phyloP scores from a whole-genome alignment of 2,888 invertebrate genomes.

The Orthosia gothica region DNA sequence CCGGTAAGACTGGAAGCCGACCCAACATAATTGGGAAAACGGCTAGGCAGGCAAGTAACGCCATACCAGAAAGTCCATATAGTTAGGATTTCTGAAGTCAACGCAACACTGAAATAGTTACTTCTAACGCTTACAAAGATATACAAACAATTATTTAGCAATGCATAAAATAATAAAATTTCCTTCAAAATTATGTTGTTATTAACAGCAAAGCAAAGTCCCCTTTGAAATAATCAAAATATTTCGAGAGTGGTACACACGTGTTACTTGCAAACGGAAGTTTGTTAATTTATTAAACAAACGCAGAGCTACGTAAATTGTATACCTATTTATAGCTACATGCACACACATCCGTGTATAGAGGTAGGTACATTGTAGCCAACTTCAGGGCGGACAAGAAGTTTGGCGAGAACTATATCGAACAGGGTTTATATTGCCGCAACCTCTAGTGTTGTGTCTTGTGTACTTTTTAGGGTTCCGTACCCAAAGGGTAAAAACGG shows the following conservation, averaged over 20 bases:
- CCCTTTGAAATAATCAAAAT: slow-evolving; percentile 41
- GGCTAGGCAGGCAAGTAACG: too few relatives aligned
- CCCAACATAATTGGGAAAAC: too few relatives aligned
- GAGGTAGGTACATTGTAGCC: too few relatives aligned
- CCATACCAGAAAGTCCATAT: neutral
- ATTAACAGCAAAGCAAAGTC: slow-evolving; percentile 10
- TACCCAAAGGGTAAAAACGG: too few relatives aligned
- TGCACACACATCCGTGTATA: neutral
- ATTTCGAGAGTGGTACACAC: slow-evolving; percentile 13
- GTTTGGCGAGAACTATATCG: too few relatives aligned
- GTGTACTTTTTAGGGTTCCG: too few relatives aligned
- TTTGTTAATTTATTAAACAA: slow-evolving; percentile 48
- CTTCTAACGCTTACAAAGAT: neutral
- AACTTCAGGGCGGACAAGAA: too few relatives aligned
- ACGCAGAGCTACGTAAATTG: neutral
- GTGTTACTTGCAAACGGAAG: slow-evolving; percentile 35
- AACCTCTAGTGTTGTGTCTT: too few relatives aligned
- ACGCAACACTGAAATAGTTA: neutral
- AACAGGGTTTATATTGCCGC: too few relatives aligned
- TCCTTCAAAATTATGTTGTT: slow-evolving; percentile 11
- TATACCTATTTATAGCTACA: neutral
- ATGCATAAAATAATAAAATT: slow-evolving; percentile 16
- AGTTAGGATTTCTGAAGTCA: neutral
- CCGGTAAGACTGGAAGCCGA: too few relatives aligned
- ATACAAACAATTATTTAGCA: neutral